Evolutionary conservation across 2,797 vertebrate genomes (phyloP).

Genomic region (Glossophaga mutica): DNA sequence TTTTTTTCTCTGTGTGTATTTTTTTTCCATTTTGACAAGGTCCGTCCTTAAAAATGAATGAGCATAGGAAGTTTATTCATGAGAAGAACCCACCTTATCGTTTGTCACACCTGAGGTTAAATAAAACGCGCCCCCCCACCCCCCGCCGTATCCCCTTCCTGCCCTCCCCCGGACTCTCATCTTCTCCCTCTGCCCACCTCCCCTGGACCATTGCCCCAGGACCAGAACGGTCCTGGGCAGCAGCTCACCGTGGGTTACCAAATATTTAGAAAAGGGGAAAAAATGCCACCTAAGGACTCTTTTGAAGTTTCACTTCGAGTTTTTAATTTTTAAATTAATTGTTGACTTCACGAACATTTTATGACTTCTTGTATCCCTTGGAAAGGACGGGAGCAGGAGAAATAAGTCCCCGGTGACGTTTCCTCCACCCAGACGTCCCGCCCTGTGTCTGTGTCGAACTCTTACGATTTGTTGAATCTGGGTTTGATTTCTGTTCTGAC

Average conservation of each 20-base stretch:
- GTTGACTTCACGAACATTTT: background rate
- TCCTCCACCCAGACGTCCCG: background rate
- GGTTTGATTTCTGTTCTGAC: background rate
- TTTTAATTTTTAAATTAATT: constrained; percentile 9
- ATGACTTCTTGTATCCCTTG: constrained; percentile 1
- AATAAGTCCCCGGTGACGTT: background rate
- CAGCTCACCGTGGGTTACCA: background rate
- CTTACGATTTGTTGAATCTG: background rate
- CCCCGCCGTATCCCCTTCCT: background rate
- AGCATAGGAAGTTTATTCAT: background rate
- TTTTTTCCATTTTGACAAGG: background rate
- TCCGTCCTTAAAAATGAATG: background rate
- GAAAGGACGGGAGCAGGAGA: background rate
- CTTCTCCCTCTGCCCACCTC: background rate
- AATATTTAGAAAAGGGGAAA: background rate
- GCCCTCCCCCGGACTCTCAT: too few relatives aligned
- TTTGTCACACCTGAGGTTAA: background rate
- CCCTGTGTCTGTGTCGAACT: background rate
- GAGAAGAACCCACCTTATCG: background rate
- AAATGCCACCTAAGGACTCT: background rate
- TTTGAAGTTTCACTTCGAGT: background rate
- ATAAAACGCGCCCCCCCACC: background rate
- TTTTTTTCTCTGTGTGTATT: background rate
- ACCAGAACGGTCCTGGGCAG: background rate
- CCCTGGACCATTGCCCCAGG: background rate